phyloP scores from a whole-genome alignment of 2,113 vertebrate species.

The Muscicapa adusta region DNA sequence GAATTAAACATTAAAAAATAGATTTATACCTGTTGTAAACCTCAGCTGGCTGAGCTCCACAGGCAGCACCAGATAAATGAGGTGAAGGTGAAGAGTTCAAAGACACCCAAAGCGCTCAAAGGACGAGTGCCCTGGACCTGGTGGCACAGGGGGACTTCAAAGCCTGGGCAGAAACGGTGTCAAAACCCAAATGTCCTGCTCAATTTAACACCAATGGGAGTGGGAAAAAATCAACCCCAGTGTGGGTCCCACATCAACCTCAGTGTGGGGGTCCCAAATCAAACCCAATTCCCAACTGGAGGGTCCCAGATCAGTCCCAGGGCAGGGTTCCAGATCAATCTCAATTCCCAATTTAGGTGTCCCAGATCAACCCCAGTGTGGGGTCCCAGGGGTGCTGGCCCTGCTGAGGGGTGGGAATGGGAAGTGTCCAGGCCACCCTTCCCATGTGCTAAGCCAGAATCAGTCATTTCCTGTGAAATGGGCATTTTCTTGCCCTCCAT shows the following conservation, averaged over 20 bases:
- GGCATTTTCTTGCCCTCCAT: neutral
- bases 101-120: neutral
- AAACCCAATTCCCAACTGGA: too few relatives aligned
- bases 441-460: neutral
- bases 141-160: accelerated
- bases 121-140: accelerated
- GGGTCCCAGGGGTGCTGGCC: neutral
- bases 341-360: accelerated
- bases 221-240: neutral
- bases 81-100: neutral
- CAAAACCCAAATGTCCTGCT: accelerated
- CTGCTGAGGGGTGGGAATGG: neutral
- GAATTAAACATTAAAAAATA: accelerated
- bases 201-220: accelerated
- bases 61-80: accelerated
- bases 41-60: neutral
- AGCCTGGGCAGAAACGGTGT: accelerated
- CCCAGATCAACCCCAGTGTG: neutral
- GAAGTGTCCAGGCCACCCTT: accelerated
- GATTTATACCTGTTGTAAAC: accelerated
- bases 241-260: neutral
- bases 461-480: accelerated
- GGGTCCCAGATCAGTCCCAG: neutral
- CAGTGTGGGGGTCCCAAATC: neutral
- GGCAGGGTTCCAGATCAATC: too few relatives aligned